phyloP scores from a whole-genome alignment of 2,113 vertebrate species.

The Atractosteus spatula region DNA sequence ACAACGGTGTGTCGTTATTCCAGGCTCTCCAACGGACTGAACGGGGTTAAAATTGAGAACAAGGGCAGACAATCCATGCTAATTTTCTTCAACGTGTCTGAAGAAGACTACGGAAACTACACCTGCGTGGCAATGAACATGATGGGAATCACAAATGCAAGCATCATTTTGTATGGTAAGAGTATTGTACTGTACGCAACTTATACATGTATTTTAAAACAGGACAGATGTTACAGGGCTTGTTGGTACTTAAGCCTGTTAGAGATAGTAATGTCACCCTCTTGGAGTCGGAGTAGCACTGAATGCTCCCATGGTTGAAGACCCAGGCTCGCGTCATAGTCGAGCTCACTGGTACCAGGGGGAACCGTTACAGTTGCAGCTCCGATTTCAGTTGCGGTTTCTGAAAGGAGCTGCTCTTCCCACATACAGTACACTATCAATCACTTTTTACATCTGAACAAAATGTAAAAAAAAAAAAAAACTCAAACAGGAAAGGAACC shows the following conservation, averaged over 20 bases:
- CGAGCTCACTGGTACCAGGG: no score
- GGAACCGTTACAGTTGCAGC: no score
- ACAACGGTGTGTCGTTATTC: background rate
- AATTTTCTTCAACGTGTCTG: constrained; percentile 95
- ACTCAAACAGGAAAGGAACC: no score
- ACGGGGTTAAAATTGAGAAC: constrained; percentile 87
- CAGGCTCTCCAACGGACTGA: constrained; percentile 86
- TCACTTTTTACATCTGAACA: no score
- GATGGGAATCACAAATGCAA: constrained; percentile 92
- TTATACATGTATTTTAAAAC: background rate
- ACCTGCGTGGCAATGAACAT: constrained; percentile 92
- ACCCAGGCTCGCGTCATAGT: no score
- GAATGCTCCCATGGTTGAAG: no score
- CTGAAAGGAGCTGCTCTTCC: no score
- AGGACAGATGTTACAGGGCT: background rate
- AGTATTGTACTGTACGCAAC: background rate
- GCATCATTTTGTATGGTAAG: constrained; percentile 92
- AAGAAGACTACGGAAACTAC: constrained; percentile 98
- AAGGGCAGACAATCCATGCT: constrained; percentile 89
- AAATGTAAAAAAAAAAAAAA: no score
- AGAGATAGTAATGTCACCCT: background rate
- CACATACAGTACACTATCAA: no score
- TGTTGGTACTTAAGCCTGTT: no score
- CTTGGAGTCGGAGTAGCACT: no score
- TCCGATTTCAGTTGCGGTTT: no score